Evolutionary conservation across 2,888 invertebrate genomes (phyloP).

Genomic region (Meghimatium bilineatum): DNA sequence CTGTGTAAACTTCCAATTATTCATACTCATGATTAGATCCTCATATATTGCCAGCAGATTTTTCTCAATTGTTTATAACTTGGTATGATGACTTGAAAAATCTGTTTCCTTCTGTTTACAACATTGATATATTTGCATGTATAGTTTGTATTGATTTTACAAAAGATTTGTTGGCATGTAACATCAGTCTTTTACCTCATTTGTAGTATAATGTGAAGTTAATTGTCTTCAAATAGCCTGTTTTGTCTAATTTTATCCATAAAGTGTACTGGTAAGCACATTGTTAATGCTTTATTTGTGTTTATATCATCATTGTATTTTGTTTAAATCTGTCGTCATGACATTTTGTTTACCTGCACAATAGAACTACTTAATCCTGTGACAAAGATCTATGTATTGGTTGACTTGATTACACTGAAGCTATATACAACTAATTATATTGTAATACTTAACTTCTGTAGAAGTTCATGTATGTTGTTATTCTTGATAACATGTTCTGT

Average conservation of each 20-base stretch:
- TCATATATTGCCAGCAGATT: not conserved
- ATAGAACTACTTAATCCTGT: not conserved
- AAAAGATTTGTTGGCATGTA: not conserved
- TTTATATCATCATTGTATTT: not conserved
- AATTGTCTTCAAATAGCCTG: not conserved
- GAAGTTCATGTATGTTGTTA: not conserved
- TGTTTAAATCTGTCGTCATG: not conserved
- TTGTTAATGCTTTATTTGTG: not conserved
- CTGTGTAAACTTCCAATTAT: too few relatives aligned
- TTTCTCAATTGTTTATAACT: not conserved
- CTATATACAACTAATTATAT: not conserved
- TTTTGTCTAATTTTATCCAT: not conserved
- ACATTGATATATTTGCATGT: not conserved
- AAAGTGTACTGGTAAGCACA: not conserved
- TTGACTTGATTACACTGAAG: not conserved
- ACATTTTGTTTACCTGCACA: not conserved
- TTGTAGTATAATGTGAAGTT: not conserved
- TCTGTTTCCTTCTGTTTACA: not conserved
- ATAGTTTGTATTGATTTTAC: slow-evolving; percentile 9
- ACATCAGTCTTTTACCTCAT: not conserved
- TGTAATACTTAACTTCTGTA: not conserved
- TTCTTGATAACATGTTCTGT: not conserved
- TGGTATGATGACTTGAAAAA: not conserved
- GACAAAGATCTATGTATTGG: not conserved
- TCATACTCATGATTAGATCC: too few relatives aligned